Conservation (phyloP, 2,113 vertebrate genomes). For the Felis catus region F.catus_Fca126_mat1.0 CM031423.1:69869001-69869500, state of each 20-base stretch:
- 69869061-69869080: neutral
- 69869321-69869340: too few species aligned
- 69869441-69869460: neutral
- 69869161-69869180: neutral
- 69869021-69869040: constrained; percentile 71
- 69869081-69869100: neutral
- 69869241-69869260: neutral
- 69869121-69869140: neutral
- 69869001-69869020: constrained; percentile 22
- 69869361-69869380: neutral
- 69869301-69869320: neutral
- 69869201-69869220: fast-evolving
- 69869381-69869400: neutral
- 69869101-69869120: neutral
- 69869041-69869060: constrained; percentile 55
- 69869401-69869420: neutral
- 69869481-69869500: neutral
- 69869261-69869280: neutral
- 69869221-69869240: neutral
- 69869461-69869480: neutral
- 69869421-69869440: neutral
- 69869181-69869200: neutral
- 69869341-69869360: neutral
- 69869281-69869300: neutral
- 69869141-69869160: neutral